Conservation (phyloP, 2,113 vertebrate species). For the Cathartes aura region DNA sequence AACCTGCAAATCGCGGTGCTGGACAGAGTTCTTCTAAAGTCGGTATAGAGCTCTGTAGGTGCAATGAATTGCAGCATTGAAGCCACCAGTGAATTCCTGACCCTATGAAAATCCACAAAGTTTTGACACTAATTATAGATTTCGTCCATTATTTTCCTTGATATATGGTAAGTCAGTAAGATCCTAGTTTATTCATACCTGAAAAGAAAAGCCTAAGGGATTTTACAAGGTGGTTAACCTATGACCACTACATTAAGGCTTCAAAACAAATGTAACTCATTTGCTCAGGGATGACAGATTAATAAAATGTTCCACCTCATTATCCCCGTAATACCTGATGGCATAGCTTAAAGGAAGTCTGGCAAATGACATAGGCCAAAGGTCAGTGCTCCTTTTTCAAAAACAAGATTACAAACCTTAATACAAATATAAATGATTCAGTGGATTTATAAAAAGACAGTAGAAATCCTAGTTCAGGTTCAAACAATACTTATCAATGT, state of each 20-base stretch:
- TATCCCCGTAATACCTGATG: background rate
- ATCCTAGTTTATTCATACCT: background rate
- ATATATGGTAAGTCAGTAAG: background rate
- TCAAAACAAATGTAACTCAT: slow-evolving; percentile 49
- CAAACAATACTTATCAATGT: accelerated
- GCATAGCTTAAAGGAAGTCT: background rate
- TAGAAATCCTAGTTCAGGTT: background rate
- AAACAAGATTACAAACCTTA: slow-evolving; percentile 1
- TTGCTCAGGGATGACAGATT: slow-evolving; percentile 36
- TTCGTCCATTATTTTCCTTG: background rate
- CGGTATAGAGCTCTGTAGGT: background rate
- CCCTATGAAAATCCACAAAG: background rate
- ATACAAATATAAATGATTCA: slow-evolving; percentile 4
- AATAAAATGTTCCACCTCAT: slow-evolving; percentile 56
- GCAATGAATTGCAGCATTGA: background rate
- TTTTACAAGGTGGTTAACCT: slow-evolving; percentile 15
- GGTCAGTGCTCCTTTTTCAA: background rate
- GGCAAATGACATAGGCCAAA: background rate
- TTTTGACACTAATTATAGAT: background rate
- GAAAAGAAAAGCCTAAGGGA: background rate
- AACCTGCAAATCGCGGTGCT: background rate
- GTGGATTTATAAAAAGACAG: background rate
- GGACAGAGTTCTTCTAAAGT: background rate
- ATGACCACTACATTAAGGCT: slow-evolving; percentile 26
- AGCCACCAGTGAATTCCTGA: background rate